phyloP scores from a whole-genome alignment of 2,113 vertebrate species.

The Poeciliopsis prolifica region DNA sequence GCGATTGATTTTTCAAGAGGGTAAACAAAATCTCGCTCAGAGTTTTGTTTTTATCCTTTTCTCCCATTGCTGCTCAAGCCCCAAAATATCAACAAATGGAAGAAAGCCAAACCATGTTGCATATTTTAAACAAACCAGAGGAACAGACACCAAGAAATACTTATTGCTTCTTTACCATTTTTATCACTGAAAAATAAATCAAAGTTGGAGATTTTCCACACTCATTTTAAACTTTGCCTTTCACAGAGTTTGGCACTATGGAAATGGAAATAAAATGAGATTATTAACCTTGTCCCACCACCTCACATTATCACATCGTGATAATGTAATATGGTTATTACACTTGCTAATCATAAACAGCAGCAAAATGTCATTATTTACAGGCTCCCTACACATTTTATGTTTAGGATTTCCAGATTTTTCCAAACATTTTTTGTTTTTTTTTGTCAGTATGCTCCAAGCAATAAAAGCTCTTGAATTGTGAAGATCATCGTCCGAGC shows the following conservation, averaged over 20 bases:
- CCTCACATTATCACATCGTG: background rate
- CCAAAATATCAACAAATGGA: conserved; percentile 49
- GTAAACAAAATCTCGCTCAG: conserved; percentile 61
- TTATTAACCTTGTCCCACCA: background rate
- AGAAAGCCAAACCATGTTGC: conserved; percentile 21
- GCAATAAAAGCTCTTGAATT: too few species aligned
- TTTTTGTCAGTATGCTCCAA: too few species aligned
- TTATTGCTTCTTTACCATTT: background rate
- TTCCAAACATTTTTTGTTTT: too few species aligned
- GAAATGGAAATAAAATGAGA: conserved; percentile 5
- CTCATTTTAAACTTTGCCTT: background rate
- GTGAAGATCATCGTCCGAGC: too few species aligned
- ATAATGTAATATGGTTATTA: background rate
- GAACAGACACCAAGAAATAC: background rate
- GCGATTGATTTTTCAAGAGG: conserved; percentile 70
- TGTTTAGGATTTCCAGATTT: too few species aligned
- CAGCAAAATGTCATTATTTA: background rate
- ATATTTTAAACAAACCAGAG: background rate
- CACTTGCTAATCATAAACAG: background rate
- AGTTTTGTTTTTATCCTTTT: conserved; percentile 55
- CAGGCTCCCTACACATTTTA: too few species aligned
- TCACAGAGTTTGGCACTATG: background rate
- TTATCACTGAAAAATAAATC: background rate
- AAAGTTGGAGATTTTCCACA: background rate
- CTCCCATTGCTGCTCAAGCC: conserved; percentile 25